Evolutionary conservation across 2,797 vertebrate species (phyloP), one percentile per base, ranked within the genome.

Genomic region (Poeciliopsis paucimaculata): DNA sequence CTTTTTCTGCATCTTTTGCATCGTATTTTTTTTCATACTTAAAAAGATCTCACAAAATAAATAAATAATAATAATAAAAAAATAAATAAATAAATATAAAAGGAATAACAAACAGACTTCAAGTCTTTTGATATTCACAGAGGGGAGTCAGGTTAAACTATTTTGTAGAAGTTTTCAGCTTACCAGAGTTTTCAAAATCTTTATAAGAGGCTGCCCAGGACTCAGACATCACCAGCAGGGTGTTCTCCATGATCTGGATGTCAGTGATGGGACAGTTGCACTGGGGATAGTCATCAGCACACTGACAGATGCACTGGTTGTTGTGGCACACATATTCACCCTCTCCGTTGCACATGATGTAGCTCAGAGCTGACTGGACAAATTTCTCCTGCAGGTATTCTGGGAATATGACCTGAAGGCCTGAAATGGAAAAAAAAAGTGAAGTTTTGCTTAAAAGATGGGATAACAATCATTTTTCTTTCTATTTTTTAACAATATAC

Each of bases 301-400:
- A 99, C 91, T 97, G 97, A 87, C 98, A 99, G 80, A 97, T 95
- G 0, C 98, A 99, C 81, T 98, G 97, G 95, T 97, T 99, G 94
- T 97, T 96, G 57, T 93, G 96, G 87, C 98, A 99, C 88, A 98
- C 88, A 47, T 99, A 99, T 80, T 99, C 98, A 1, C 98, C 98
- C 90, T 99, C 98, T 0, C 98, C 98, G 0, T 99, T 99, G 89
- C 98, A 99, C 98, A 99, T 99, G 88, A 99, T 99, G 96, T 99
- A 99, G 92, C 98, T 99, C 92, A 99, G 95, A 83, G 98, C 98
- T 12, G 98, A 99, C 94, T 99, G 98, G 84, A 99, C 98, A 87
- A 99, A 99, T 93, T 99, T 99, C 95, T 99, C 98, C 91, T 98
- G 98, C 89, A 99, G 97, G 91, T 99, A 99, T 79, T 98, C 98